These are phyloP conservation scores for Yoshiicerus persimilis DNA, from an alignment of 1,140 invertebrate genomes.

Conservation along the genomic window DNA sequence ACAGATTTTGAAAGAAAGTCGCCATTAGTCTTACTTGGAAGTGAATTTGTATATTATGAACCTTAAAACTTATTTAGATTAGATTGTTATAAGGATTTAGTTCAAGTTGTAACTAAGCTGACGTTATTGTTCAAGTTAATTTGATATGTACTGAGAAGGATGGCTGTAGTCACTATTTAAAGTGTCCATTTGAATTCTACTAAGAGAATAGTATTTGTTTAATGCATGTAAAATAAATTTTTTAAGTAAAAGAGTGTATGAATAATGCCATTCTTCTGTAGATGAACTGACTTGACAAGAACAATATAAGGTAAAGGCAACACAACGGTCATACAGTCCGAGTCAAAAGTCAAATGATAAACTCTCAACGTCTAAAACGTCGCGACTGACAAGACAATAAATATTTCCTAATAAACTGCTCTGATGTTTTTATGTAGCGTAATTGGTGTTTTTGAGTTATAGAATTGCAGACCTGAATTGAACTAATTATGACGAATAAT, in stretches of 20 bases:
- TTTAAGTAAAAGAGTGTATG: background rate
- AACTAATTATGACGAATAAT: background rate
- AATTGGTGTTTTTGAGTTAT: background rate
- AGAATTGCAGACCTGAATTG: background rate
- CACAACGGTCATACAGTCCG: conserved; percentile 9
- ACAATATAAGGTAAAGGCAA: background rate
- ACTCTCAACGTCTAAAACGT: background rate
- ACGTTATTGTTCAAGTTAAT: no score
- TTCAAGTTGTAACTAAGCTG: no score
- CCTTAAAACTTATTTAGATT: background rate
- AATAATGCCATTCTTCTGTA: background rate
- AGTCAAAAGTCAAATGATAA: conserved; percentile 19
- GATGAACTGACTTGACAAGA: conserved; percentile 6
- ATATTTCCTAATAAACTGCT: background rate
- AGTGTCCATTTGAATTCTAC: background rate
- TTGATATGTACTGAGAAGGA: no score
- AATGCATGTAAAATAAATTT: background rate
- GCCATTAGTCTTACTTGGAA: background rate
- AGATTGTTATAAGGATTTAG: background rate
- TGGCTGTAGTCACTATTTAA: no score
- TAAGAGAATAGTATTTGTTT: background rate
- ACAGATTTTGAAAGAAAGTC: no score
- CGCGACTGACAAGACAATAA: background rate
- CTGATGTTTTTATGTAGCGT: background rate
- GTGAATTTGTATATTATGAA: background rate